phyloP scores from a whole-genome alignment of 2,113 vertebrate species.

The Dicaeum eximium region DNA sequence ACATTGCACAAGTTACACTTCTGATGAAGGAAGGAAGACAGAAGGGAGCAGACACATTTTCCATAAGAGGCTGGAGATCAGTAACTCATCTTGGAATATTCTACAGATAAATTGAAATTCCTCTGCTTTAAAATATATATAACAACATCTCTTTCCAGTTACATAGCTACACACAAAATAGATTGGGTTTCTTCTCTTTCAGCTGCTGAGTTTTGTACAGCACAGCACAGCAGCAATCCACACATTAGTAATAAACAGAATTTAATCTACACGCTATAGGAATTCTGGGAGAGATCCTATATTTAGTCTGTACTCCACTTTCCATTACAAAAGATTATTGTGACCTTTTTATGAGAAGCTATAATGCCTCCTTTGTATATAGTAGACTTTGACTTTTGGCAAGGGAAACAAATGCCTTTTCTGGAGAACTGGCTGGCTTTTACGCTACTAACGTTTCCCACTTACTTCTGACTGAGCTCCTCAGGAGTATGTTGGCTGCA shows the following conservation, averaged over 20 bases:
- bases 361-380: constrained; percentile 57
- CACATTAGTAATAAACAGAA: background rate
- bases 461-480: background rate
- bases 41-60: background rate
- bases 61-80: background rate
- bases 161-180: background rate
- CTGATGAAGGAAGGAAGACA: background rate
- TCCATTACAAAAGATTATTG: constrained; percentile 43
- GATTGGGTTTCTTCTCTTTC: background rate
- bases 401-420: constrained; percentile 12
- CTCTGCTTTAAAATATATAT: background rate
- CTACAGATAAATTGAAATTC: background rate
- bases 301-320: constrained; percentile 33
- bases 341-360: constrained; percentile 46
- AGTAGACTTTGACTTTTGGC: constrained; percentile 42
- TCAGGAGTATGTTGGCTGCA: background rate
- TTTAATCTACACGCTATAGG: background rate
- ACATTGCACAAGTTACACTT: background rate
- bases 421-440: constrained; percentile 4
- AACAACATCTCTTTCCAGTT: background rate
- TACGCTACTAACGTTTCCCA: background rate
- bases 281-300: constrained; percentile 37
- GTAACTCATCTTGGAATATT: background rate
- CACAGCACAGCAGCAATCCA: background rate
- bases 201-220: background rate